Evolutionary conservation across 2,888 invertebrate species (phyloP), one percentile per base, ranked within the genome.

Genomic region (Glyphotaelius pellucidus): DNA sequence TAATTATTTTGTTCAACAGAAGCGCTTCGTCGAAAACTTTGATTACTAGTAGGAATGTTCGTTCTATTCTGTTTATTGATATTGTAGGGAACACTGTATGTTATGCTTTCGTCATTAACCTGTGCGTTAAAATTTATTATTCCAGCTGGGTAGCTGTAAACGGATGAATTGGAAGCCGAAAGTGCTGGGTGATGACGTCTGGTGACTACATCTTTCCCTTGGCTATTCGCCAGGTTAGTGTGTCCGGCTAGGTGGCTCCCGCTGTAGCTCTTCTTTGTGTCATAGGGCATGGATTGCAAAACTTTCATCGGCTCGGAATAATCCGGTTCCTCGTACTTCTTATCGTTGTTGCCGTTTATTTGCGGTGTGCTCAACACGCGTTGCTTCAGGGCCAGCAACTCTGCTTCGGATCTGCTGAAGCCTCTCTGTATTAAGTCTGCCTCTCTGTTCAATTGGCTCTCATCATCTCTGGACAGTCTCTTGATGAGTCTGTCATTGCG

Each of bases 401-500:
- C 96, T n/a, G 96, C 96, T 95, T 95, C 96, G 94, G 95, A 96
- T 94, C 95, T 96, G 93, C 95, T 96, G 94, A 95, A 96, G 79
- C 96, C 96, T 94, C 96, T 96, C 93, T 96, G 96, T 90, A 96
- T 94, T 92, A 96, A 94, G 94, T 96, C 96, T 35, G 96, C 96
- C 95, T 97, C 97, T 94, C 96, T 96, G 92, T 96, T 96, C 11
- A 96, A 94, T 93, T 96, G 95, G 92, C 95, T 95, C 94, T 97
- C 97, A 80, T 97, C 97, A 93, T 98, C 98, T 92, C 97, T 96
- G 25, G 97, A 98, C 93, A 98, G 95, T 91, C 98, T 96, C 94
- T 98, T 98, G 91, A 98, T 97, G 94, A 98, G 98, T 91, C 98
- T 96, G 94, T 98, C 98, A 90, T 98, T 98, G 94, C 98, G 96